A percentile compares a stretch with the other conserved stretches of the same genome.
Conservation (phyloP, 2,888 invertebrate species). For the Sarcophaga variegata region DNA sequence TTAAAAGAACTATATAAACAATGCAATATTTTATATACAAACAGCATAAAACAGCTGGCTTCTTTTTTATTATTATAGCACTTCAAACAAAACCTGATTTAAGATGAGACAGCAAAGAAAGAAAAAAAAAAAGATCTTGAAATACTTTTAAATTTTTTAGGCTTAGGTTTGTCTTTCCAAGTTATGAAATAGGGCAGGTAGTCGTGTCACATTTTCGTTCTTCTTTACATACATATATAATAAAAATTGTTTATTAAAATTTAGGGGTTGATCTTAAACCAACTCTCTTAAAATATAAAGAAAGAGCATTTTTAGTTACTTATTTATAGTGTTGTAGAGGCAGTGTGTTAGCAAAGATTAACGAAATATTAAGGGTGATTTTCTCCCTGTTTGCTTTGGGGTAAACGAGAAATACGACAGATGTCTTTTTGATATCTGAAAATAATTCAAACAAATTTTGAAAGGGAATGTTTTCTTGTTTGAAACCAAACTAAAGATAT, state of each 20-base stretch:
- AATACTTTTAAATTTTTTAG: slow-evolving; percentile 32
- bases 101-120: background rate
- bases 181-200: background rate
- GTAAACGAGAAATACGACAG: slow-evolving; percentile 57
- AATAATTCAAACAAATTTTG: slow-evolving; percentile 62
- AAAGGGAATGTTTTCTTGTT: slow-evolving; percentile 25
- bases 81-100: slow-evolving; percentile 60
- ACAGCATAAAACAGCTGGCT: slow-evolving; percentile 78
- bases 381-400: slow-evolving; percentile 20
- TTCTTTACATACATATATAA: background rate
- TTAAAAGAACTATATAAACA: slow-evolving; percentile 3
- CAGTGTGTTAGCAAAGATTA: background rate
- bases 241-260: slow-evolving; percentile 19
- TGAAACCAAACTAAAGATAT: background rate
- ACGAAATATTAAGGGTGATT: slow-evolving; percentile 56
- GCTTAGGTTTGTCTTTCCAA: background rate
- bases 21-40: slow-evolving; percentile 34
- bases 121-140: slow-evolving; percentile 61
- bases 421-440: slow-evolving; percentile 62
- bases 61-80: slow-evolving; percentile 36
- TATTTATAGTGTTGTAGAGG: background rate
- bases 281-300: background rate
- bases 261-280: slow-evolving; percentile 59
- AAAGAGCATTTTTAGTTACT: slow-evolving; percentile 43
- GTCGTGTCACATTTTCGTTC: background rate